phyloP scores from a whole-genome alignment of 2,113 vertebrate species.

The Otis tarda region DNA sequence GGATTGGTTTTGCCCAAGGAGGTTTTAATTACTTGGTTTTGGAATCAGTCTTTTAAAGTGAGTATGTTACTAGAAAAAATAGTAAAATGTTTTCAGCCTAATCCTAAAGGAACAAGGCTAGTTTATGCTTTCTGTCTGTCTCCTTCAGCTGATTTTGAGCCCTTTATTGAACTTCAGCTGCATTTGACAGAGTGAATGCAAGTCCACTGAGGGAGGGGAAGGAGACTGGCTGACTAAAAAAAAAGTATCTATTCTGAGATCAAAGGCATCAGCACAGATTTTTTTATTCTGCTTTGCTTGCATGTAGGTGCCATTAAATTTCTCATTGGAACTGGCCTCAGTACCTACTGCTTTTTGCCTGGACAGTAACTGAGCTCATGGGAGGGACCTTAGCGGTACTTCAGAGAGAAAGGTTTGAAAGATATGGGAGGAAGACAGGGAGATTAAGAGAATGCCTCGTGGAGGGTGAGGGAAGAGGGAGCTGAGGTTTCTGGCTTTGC shows the following conservation, averaged over 20 bases:
- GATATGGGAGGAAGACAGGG: neutral
- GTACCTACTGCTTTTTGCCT: neutral
- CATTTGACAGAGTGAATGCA: neutral
- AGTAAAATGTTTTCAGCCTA: neutral
- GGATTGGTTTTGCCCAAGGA: neutral
- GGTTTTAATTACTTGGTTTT: neutral
- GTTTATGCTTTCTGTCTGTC: neutral
- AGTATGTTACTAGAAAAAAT: neutral
- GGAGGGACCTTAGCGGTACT: neutral
- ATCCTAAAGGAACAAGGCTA: neutral
- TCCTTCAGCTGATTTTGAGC: neutral
- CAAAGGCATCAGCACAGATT: neutral
- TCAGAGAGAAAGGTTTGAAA: neutral
- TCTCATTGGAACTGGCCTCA: neutral
- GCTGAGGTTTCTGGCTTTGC: neutral
- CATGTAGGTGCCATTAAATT: neutral
- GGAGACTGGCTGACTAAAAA: neutral
- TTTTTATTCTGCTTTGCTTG: neutral
- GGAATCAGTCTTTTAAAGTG: neutral
- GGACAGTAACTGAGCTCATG: neutral
- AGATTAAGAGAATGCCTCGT: neutral
- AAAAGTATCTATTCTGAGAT: neutral
- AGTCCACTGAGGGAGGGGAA: neutral
- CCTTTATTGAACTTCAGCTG: neutral
- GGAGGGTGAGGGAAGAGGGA: neutral